Conservation (phyloP, 1,140 invertebrate genomes). For the Zophobas morio region DNA sequence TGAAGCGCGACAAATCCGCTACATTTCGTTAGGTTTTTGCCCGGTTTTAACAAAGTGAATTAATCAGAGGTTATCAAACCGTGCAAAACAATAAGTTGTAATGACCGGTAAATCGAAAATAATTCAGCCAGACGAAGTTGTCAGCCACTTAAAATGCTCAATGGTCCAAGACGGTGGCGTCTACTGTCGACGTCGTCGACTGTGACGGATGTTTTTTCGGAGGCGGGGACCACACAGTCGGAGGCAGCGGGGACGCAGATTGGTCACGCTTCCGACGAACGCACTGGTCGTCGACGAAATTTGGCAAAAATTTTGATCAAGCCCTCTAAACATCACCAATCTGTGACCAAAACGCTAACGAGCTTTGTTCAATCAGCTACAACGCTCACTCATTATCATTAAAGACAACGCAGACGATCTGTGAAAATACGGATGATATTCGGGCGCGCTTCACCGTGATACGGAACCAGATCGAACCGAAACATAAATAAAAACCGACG, state of each 20-base stretch:
- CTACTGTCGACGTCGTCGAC: constrained; percentile 33
- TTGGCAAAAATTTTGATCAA: background rate
- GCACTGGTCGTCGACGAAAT: background rate
- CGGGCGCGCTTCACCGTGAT: too few relatives aligned
- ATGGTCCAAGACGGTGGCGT: constrained; percentile 18
- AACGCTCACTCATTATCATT: too few relatives aligned
- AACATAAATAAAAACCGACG: background rate
- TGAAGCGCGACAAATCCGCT: constrained; percentile 23
- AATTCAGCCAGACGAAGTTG: constrained; percentile 48
- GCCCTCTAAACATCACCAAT: too few relatives aligned
- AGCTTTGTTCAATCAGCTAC: too few relatives aligned
- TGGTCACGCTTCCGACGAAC: background rate
- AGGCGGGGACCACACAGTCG: constrained; percentile 19
- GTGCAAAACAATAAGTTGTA: constrained; percentile 39
- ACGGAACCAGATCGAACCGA: background rate
- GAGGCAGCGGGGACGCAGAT: background rate
- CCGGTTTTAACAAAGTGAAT: constrained; percentile 31
- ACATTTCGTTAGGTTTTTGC: constrained; percentile 19
- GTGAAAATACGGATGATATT: too few relatives aligned
- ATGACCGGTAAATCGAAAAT: constrained; percentile 45
- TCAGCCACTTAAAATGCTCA: constrained; percentile 30
- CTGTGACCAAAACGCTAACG: too few relatives aligned
- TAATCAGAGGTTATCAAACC: constrained; percentile 27
- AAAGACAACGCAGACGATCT: too few relatives aligned
- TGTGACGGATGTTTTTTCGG: constrained; percentile 43